Base-by-base conservation (phyloP, 2,888 invertebrate genomes). In the Andrena fulva region DNA sequence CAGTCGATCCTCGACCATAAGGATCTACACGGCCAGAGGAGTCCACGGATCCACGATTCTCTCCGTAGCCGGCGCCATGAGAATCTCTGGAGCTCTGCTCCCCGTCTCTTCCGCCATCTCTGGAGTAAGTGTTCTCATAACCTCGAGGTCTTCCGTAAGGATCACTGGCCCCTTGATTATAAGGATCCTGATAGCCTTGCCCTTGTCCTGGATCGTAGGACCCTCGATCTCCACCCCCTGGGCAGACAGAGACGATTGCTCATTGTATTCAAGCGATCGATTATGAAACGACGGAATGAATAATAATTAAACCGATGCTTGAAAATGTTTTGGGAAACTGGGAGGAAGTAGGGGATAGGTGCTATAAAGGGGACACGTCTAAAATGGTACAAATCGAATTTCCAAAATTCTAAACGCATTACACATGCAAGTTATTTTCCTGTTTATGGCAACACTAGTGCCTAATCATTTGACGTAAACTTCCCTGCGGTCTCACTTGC, bases 121-220 rank as follows among this genome's bases (percentile, higher is more conserved):
- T 64, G 12, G 77, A 67, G 16, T 82, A 80, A 70, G 48, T 4
- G 10, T 82, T 77, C 8, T 80, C 78, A 1, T 72, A 80, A 48
- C 81, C 80, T 35, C 63, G 85, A 68, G 68, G 52, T 56, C 77
- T 70, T 29, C 70, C 77, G 63, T 87, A 84, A 62, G 84, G 75
- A 81, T 90, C 85, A 27, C 33, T 71, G n/a, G 84, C 7, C 48
- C 68, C 80, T 69, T 72, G 89, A 59, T 72, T 69, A 66, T 85
- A 85, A 63, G 77, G 70, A 67, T 87, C 80, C 7, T 5, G 8
- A 16, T 74, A 31, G 7, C 50, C 66, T 52, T 75, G 78, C 10
- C 70, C 75, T 52, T 73, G 69, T 8, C 78, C 48, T 0, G 67
- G 35, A 24, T 60, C 33, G 54, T 82, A 69, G 31, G 48, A n/a